Evolutionary conservation across 2,113 vertebrate species (phyloP).

Genomic region (Romanogobio albipinnatus): DNA sequence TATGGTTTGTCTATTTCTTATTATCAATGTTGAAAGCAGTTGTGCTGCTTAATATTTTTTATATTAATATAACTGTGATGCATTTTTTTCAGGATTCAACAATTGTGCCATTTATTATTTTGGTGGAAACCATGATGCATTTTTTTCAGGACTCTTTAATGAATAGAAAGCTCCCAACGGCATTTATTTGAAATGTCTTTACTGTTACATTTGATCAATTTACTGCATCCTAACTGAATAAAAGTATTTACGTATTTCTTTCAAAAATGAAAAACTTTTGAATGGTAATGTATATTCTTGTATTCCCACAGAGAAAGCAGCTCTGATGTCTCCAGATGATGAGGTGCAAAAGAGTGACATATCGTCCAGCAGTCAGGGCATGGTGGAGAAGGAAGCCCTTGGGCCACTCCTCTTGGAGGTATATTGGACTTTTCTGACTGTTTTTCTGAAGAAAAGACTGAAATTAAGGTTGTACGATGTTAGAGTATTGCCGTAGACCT

Average conservation of each 20-base stretch:
- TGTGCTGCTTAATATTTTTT: too few relatives aligned
- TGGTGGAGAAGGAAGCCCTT: constrained; percentile 92
- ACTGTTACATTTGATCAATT: not conserved
- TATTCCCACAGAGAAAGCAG: constrained; percentile 79
- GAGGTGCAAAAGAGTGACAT: constrained; percentile 96
- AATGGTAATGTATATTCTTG: not conserved
- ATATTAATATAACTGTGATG: too few relatives aligned
- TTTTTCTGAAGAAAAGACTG: not conserved
- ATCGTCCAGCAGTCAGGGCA: constrained; percentile 92
- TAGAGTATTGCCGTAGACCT: not conserved
- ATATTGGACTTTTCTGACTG: not conserved
- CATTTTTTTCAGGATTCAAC: too few relatives aligned
- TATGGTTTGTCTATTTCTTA: not conserved
- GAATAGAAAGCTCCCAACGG: not conserved
- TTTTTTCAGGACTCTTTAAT: not conserved
- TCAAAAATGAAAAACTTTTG: too few relatives aligned
- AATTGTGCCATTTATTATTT: too few relatives aligned
- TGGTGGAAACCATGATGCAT: not conserved
- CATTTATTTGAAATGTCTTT: not conserved
- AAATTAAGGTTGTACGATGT: not conserved
- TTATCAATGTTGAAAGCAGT: not conserved
- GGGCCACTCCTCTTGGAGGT: constrained; percentile 86
- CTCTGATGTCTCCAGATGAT: constrained; percentile 78
- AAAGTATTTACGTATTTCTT: too few relatives aligned
- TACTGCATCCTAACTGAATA: not conserved